Conservation (phyloP, 2,113 vertebrate genomes). For the Bos javanicus region DNA sequence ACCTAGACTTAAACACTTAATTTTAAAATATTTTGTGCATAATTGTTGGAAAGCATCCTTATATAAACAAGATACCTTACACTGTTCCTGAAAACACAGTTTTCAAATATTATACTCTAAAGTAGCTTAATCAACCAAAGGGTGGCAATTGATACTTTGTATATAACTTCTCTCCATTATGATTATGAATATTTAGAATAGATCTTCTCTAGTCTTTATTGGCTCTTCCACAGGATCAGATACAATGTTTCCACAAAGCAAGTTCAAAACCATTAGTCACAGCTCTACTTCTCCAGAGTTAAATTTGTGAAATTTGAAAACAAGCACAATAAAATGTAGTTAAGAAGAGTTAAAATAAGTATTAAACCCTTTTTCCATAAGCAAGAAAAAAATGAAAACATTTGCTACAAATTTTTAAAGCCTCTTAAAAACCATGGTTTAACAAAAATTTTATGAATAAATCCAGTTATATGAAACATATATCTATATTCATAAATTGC, state of each 20-base stretch:
- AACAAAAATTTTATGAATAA: neutral
- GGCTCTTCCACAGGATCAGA: neutral
- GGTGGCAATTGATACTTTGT: neutral
- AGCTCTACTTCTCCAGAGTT: neutral
- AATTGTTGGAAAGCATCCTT: neutral
- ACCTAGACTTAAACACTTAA: neutral
- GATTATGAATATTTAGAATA: neutral
- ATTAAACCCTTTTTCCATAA: neutral
- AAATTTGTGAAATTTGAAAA: neutral
- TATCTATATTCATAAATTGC: neutral
- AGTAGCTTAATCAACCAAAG: neutral
- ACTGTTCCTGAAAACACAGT: neutral
- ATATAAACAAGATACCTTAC: neutral
- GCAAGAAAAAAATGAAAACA: neutral
- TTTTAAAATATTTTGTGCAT: neutral
- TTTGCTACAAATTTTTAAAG: neutral
- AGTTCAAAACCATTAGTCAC: neutral
- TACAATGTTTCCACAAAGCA: neutral
- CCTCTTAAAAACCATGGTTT: neutral
- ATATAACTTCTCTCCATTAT: neutral
- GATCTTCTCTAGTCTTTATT: neutral
- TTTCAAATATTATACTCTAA: neutral
- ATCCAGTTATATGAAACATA: neutral
- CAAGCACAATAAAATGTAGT: neutral
- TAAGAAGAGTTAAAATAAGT: neutral